A percentile compares a stretch with the other conserved stretches of the same genome.
Conservation (phyloP, 1,140 invertebrate genomes). For the Euborellia annulipes region DNA sequence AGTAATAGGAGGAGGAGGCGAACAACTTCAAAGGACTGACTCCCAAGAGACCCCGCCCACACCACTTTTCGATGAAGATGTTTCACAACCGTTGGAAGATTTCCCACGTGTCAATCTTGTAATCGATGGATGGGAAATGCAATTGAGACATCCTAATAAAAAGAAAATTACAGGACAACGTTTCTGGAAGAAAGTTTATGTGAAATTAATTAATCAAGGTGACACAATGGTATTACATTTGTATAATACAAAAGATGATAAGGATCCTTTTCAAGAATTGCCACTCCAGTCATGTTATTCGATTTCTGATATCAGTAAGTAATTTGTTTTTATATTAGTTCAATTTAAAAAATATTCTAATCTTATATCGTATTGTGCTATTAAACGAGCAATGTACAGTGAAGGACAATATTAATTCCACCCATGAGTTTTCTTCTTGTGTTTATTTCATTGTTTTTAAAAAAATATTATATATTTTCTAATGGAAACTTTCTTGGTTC, state of each 20-base stretch:
- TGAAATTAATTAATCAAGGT: conserved; percentile 58
- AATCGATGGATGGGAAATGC: conserved; percentile 93
- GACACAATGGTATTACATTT: conserved; percentile 76
- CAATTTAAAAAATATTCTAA: background rate
- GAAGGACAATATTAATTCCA: too few relatives aligned
- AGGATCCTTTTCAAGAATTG: conserved; percentile 85
- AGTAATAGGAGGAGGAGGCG: too few relatives aligned
- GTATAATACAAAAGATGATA: conserved; percentile 68
- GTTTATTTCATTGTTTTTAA: too few relatives aligned
- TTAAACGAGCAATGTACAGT: too few relatives aligned
- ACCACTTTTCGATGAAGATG: conserved; percentile 88
- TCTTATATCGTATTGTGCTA: background rate
- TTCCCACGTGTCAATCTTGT: conserved; percentile 68
- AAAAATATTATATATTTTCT: too few relatives aligned
- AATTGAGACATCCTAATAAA: conserved; percentile 88
- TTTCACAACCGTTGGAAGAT: conserved; percentile 80
- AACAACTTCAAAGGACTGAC: conserved; percentile 32
- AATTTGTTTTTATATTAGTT: background rate
- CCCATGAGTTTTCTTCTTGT: too few relatives aligned
- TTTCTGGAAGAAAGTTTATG: conserved; percentile 96
- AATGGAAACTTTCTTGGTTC: too few relatives aligned
- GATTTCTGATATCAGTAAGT: conserved; percentile 58
- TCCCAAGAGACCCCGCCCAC: conserved; percentile 71
- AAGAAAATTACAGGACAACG: conserved; percentile 94
- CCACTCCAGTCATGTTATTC: conserved; percentile 86